Percentiles rank a stretch among this genome's conserved stretches.
phyloP scores from a whole-genome alignment of 2,888 invertebrate species.

The Acrobasis consociella region DNA sequence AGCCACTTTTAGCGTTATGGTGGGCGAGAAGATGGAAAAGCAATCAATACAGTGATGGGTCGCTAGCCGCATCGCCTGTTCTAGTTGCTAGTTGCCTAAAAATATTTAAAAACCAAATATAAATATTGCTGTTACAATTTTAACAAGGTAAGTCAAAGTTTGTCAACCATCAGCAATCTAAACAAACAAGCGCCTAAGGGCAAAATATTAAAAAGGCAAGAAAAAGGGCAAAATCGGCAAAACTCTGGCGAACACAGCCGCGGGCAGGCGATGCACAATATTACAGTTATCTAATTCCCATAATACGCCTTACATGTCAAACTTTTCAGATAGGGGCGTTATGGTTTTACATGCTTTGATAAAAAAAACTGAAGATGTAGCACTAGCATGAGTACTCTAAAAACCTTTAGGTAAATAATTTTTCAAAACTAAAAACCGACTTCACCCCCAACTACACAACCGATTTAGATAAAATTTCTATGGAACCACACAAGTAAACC shows the following conservation, averaged over 20 bases:
- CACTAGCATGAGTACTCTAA: too few relatives aligned
- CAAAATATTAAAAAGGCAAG: slow-evolving; percentile 20
- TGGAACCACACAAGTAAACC: too few relatives aligned
- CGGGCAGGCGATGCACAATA: slow-evolving; percentile 40
- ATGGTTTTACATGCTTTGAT: slow-evolving; percentile 34
- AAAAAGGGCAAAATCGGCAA: slow-evolving; percentile 17
- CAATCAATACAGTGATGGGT: too few relatives aligned
- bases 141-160: slow-evolving; percentile 20
- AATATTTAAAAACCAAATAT: neutral
- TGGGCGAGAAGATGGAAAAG: too few relatives aligned
- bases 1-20: too few relatives aligned
- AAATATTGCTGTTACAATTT: neutral
- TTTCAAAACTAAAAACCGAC: too few relatives aligned
- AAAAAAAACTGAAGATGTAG: too few relatives aligned
- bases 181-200: slow-evolving; percentile 24
- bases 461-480: too few relatives aligned
- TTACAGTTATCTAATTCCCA: slow-evolving; percentile 72
- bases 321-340: slow-evolving; percentile 66
- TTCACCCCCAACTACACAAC: too few relatives aligned
- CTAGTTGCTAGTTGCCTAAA: too few relatives aligned
- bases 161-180: slow-evolving; percentile 13
- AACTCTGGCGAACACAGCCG: slow-evolving; percentile 12
- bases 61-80: too few relatives aligned
- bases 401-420: too few relatives aligned
- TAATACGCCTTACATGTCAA: slow-evolving; percentile 76